Evolutionary conservation across 2,797 vertebrate species (phyloP).

Genomic region (Lacerta viridis): DNA sequence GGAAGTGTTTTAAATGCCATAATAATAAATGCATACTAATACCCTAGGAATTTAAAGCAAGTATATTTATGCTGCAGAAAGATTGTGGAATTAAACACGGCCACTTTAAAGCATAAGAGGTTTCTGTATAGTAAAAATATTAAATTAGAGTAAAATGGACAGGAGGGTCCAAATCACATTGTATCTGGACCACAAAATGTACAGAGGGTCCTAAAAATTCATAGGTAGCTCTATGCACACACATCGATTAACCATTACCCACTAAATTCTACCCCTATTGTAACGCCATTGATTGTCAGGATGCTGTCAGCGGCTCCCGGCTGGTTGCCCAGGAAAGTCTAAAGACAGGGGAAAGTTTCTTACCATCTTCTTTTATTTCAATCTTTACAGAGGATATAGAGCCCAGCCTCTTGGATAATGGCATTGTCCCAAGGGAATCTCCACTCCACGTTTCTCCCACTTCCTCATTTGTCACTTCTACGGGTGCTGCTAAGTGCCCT

Average conservation of each 20-base stretch:
- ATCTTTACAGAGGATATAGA: no score
- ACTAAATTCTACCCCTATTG: not conserved
- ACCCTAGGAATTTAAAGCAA: slow-evolving; percentile 35
- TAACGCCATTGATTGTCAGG: not conserved
- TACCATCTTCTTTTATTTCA: no score
- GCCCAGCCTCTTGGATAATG: no score
- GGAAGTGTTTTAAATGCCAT: slow-evolving; percentile 52
- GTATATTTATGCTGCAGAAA: slow-evolving; percentile 41
- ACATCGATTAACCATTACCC: not conserved
- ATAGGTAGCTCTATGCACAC: slow-evolving; percentile 21
- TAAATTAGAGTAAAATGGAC: slow-evolving; percentile 49
- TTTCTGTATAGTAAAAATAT: slow-evolving; percentile 42
- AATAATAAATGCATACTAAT: slow-evolving; percentile 64
- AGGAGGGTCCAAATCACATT: slow-evolving; percentile 48
- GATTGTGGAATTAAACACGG: slow-evolving; percentile 36
- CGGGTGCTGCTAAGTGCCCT: no score
- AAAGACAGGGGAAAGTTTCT: no score
- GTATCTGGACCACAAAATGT: slow-evolving; percentile 45
- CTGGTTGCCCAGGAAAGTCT: not conserved
- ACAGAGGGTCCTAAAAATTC: slow-evolving; percentile 29
- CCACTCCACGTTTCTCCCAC: no score
- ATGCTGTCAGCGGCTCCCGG: not conserved
- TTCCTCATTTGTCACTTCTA: no score
- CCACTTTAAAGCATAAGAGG: slow-evolving; percentile 41
- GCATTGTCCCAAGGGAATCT: no score